Evolutionary conservation across 1,140 invertebrate species (phyloP), one percentile per base, ranked within the genome.

Genomic region (Triops longicaudatus): DNA sequence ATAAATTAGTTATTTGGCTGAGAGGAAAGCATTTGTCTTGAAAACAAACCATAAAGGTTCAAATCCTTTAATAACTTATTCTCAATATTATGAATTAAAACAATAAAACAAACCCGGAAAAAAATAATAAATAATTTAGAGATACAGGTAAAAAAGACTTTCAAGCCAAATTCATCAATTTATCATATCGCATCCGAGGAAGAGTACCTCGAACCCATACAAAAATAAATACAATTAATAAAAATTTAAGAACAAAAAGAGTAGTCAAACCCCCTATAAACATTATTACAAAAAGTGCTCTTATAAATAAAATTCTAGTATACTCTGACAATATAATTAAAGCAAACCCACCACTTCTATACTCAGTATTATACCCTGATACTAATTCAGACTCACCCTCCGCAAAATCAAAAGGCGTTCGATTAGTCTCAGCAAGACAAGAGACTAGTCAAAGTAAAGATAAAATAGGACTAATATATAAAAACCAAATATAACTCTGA

Each of bases 321-420:
- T 92, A 91, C 81, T 92, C 89, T 44, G 86, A 84, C 83, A 92
- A 86, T 89, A 91, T 91, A 87, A 91, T 87, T 83, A 91, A 86
- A 79, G 88, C 87, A 90, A 92, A 91, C n/a, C 83, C 83, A 0
- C 86, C 85, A 82, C 86, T 86, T 85, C 86, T 86, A 87, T 90
- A 91, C 80, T 92, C 90, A 82, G 88, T 84, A 88, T 92, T 91
- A 90, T 90, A 92, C 10, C 90, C 90, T 37, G 89, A 92, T 81
- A 92, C 89, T 86, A 92, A 87, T 82, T 92, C 90, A 73, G 87
- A 90, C 82, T 92, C 89, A 0, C 89, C 88, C 81, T 92, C 90
- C 81, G 88, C 86, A 87, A 92, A 91, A 90, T 92, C 90, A 90
- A 91, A 91, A 78, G 89, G 90, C 81, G 88, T 88, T 0, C 90